A percentile compares a stretch with the other conserved stretches of the same genome.
Evolutionary conservation across 2,113 vertebrate genomes (phyloP).

Genomic region (Cottus gobio): DNA sequence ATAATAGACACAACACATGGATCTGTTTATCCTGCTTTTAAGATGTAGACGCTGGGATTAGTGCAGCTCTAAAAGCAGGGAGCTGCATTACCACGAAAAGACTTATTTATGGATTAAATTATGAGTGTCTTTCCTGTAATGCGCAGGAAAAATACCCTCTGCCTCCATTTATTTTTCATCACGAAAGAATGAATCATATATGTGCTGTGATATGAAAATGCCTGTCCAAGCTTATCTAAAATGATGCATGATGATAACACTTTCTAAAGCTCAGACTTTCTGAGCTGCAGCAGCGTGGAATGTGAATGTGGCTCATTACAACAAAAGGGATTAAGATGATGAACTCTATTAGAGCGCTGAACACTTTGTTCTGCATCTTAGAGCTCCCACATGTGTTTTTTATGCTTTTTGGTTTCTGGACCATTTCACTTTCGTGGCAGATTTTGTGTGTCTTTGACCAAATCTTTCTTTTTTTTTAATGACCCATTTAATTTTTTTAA

Average conservation of each 20-base stretch:
- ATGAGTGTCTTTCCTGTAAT: neutral
- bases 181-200: neutral
- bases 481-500: neutral
- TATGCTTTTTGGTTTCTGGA: neutral
- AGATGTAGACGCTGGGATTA: constrained; percentile 2
- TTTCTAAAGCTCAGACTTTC: constrained; percentile 58
- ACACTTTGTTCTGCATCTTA: constrained; percentile 36
- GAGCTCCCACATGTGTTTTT: constrained; percentile 13
- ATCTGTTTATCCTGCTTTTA: constrained; percentile 33
- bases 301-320: constrained; percentile 59
- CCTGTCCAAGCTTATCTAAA: constrained; percentile 33
- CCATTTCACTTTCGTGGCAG: neutral
- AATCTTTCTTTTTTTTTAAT: neutral
- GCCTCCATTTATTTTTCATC: constrained; percentile 13
- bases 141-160: neutral
- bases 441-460: neutral
- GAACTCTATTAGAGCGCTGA: constrained; percentile 31
- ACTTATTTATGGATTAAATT: constrained; percentile 4
- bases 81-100: neutral
- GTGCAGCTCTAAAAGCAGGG: neutral
- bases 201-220: neutral
- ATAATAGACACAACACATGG: constrained; percentile 37
- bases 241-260: constrained; percentile 65
- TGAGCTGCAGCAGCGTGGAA: constrained; percentile 47
- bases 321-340: constrained; percentile 52